These are phyloP conservation scores for Leucoraja ocellata DNA, from an alignment of 2,797 vertebrate genomes.

Conservation along the genomic window DNA sequence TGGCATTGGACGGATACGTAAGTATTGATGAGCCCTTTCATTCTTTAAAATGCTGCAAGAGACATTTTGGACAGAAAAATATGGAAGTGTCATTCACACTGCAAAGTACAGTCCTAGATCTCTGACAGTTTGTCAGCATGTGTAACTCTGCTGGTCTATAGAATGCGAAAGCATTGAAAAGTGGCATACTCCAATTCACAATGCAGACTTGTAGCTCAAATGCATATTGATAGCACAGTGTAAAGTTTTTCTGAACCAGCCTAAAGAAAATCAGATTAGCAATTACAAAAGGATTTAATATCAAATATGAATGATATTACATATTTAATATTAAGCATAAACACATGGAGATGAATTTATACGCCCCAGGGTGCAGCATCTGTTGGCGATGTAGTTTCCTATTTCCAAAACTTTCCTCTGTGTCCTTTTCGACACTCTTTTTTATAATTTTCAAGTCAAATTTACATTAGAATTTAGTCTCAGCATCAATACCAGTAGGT, in stretches of 20 bases:
- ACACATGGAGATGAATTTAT: background rate
- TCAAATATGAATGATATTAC: too few species aligned
- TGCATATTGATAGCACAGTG: background rate
- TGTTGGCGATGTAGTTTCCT: background rate
- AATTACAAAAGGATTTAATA: background rate
- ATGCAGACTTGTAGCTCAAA: background rate
- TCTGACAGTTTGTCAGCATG: background rate
- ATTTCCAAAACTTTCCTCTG: background rate
- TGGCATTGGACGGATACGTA: constrained; percentile 93
- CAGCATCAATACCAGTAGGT: background rate
- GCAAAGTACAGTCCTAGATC: background rate
- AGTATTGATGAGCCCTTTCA: constrained; percentile 50
- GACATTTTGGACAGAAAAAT: constrained; percentile 17
- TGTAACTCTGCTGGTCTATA: background rate
- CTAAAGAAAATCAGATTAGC: background rate
- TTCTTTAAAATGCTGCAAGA: constrained; percentile 2
- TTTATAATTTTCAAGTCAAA: background rate
- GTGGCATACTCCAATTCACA: background rate
- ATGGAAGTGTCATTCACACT: background rate
- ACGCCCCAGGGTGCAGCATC: background rate
- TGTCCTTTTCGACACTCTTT: background rate
- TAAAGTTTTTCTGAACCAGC: background rate
- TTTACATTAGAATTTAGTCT: background rate
- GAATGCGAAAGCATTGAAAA: background rate
- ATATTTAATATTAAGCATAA: background rate